A percentile compares a stretch with the other conserved stretches of the same genome.
These are phyloP conservation scores for Echinarachnius parma DNA, from an alignment of 53 echinoderm and acorn worm genomes.

Conservation along the genomic window DNA sequence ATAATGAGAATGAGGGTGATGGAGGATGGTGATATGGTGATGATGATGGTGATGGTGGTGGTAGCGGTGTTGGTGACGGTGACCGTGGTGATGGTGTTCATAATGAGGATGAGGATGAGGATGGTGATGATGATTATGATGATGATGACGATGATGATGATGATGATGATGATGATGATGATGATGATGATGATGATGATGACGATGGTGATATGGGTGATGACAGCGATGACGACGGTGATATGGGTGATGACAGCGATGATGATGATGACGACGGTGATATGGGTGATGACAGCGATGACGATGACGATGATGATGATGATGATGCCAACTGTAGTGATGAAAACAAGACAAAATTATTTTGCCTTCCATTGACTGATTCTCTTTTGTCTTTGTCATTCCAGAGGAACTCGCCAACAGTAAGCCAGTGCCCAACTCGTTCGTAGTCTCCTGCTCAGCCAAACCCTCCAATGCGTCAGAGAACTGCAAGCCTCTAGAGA, in stretches of 20 bases:
- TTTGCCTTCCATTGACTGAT: not conserved
- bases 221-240: not conserved
- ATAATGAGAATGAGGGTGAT: not conserved
- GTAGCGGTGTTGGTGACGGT: not conserved
- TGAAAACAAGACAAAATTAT: too few species aligned
- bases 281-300: not conserved
- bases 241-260: constrained; percentile 11
- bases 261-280: not conserved
- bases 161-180: not conserved
- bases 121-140: not conserved
- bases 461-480: constrained; percentile 73
- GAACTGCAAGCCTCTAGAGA: constrained; percentile 65
- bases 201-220: not conserved
- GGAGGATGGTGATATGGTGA: not conserved
- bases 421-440: constrained; percentile 29
- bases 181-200: not conserved
- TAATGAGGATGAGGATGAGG: not conserved
- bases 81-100: constrained; percentile 25
- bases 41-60: not conserved
- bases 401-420: not conserved
- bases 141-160: not conserved
- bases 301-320: not conserved
- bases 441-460: constrained; percentile 63
- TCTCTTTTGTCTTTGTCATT: not conserved
- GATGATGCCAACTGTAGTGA: not conserved